Conservation (phyloP, 2,888 invertebrate species). For the Meiosimyza platycephala region DNA sequence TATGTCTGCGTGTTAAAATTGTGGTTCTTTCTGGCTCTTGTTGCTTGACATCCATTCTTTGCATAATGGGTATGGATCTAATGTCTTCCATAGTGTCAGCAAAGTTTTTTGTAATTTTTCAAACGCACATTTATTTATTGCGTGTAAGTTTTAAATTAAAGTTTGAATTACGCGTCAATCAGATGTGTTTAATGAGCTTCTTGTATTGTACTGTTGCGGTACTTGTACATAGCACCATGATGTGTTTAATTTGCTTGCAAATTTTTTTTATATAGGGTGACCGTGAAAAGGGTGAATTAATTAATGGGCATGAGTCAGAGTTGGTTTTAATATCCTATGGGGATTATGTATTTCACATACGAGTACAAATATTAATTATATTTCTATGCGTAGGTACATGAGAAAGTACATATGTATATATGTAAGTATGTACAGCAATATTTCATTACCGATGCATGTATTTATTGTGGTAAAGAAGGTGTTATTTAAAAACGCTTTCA, state of each 20-base stretch:
- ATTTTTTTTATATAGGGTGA: conserved; percentile 12
- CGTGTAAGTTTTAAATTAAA: neutral
- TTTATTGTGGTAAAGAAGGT: too few relatives aligned
- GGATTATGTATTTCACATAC: neutral
- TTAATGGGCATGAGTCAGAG: conserved; percentile 25
- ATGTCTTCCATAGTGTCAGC: neutral
- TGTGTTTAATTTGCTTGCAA: conserved; percentile 34
- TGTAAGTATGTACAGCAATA: too few relatives aligned
- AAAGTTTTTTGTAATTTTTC: neutral
- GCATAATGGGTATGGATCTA: too few relatives aligned
- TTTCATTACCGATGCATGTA: too few relatives aligned
- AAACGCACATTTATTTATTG: conserved; percentile 1
- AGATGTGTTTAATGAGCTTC: conserved; percentile 46
- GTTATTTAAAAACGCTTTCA: too few relatives aligned
- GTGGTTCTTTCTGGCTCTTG: conserved; percentile 15
- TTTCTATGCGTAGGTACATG: too few relatives aligned
- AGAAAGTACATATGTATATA: too few relatives aligned
- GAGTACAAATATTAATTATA: too few relatives aligned
- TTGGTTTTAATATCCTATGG: conserved; percentile 9
- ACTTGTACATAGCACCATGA: conserved; percentile 16
- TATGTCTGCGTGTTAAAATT: conserved; percentile 30
- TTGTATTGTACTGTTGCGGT: conserved; percentile 46
- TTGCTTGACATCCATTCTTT: neutral
- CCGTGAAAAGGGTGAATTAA: conserved; percentile 30
- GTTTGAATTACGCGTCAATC: conserved; percentile 35